Percentiles rank a stretch among this genome's conserved stretches.
Conservation (phyloP, 2,113 vertebrate genomes). For the Oncorhynchus mykiss region DNA sequence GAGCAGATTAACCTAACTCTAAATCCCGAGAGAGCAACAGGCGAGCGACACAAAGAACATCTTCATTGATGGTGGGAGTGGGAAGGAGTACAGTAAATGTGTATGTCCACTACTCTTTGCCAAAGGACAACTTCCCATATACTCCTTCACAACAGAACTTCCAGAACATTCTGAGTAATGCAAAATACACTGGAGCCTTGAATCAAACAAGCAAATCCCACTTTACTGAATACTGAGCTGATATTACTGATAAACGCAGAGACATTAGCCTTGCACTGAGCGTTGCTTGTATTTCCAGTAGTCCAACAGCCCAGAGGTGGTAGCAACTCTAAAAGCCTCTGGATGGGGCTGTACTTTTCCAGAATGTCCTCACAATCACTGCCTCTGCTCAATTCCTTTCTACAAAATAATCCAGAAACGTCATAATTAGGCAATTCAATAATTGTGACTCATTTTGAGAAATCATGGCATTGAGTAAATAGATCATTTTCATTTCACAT, state of each 20-base stretch:
- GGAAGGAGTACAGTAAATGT: constrained; percentile 29
- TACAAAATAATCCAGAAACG: neutral
- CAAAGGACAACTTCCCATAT: constrained; percentile 5
- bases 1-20: constrained; percentile 76
- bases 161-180: constrained; percentile 18
- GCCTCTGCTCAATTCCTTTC: neutral
- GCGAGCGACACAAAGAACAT: constrained; percentile 70
- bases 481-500: neutral
- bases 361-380: constrained; percentile 16
- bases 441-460: neutral
- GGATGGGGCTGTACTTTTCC: constrained; percentile 8
- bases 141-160: neutral
- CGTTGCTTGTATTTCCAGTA: neutral
- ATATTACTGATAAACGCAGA: neutral
- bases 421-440: neutral
- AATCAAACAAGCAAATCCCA: neutral
- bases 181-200: neutral
- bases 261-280: neutral
- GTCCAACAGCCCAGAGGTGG: neutral
- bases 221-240: neutral
- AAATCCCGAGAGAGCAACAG: constrained; percentile 77
- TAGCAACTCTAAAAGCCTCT: neutral
- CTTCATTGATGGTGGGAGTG: constrained; percentile 68
- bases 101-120: constrained; percentile 13
- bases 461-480: neutral